Evolutionary conservation across 2,113 vertebrate genomes (phyloP), one percentile per base, ranked within the genome.

Genomic region (Erythrocercus mccallii): DNA sequence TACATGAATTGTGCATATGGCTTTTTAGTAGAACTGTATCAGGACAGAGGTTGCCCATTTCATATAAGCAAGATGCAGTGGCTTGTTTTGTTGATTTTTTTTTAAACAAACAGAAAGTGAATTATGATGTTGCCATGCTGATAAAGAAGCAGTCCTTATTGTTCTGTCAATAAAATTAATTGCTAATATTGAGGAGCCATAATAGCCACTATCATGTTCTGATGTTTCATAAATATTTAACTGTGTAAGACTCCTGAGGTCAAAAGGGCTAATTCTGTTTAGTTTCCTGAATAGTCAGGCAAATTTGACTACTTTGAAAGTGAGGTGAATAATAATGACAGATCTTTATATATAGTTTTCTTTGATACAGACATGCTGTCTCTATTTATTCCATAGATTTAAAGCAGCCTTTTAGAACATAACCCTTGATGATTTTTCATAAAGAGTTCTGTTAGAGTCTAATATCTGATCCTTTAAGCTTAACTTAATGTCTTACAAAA

Each of bases 161-260:
- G 95, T 95, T 97, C 95, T 96, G 90, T 96, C 96, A 95, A 95
- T 97, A 97, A 96, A 96, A 97, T 96, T 97, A 97, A 96, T 95
- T 96, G 95, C 90, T 94, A 94, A 96, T 98, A 95, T 90, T 90
- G 61, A 96, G 53, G 90, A 89, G 31, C 74, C 40, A 92, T 90
- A 95, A 94, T 85, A 96, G 50, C 74, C 31, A 62, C 81, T 97
- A 92, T 97, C 93, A 71, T 90, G 56, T 95, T 97, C 83, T 93
- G 92, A 48, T 94, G 78, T 95, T 92, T 81, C 82, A 97, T 94
- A 95, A 97, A 97, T 97, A 96, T 94, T 97, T 97, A 95, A 95
- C 65, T 79, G 66, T 91, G 16, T 90, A 88, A 97, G 94, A 86
- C 40, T 90, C 50, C 73, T 93, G 91, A 96, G 77, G 85, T 95